Evolutionary conservation across 1,140 invertebrate species (phyloP).

Genomic region (Cyphomyrmex costatus): DNA sequence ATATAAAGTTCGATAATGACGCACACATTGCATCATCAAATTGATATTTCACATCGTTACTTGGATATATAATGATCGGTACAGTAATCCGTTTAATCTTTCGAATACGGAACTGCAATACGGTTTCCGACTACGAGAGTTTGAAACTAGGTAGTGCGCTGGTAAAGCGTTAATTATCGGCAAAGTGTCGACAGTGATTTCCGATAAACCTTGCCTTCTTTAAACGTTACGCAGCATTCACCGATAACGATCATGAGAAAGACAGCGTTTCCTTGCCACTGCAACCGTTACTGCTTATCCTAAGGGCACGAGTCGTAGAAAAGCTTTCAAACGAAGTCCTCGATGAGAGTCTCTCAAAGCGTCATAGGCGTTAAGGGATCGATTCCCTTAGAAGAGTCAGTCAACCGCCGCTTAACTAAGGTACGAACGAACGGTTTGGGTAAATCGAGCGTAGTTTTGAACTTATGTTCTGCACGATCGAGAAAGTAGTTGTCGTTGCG

Average conservation of each 20-base stretch:
- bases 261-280: slow-evolving; percentile 46
- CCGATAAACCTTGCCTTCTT: slow-evolving; percentile 25
- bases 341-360: background rate
- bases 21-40: slow-evolving; percentile 15
- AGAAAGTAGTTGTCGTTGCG: slow-evolving; percentile 67
- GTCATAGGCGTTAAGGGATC: slow-evolving; percentile 40
- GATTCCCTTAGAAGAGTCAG: slow-evolving; percentile 61
- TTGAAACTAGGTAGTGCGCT: slow-evolving; percentile 35
- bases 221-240: slow-evolving; percentile 1
- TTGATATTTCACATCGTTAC: slow-evolving; percentile 31
- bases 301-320: slow-evolving; percentile 57
- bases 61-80: slow-evolving; percentile 38
- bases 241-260: slow-evolving; percentile 46
- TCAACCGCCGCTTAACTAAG: slow-evolving; percentile 69
- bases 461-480: slow-evolving; percentile 73
- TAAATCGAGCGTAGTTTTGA: slow-evolving; percentile 74
- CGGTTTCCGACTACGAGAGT: slow-evolving; percentile 16
- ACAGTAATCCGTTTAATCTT: slow-evolving; percentile 38
- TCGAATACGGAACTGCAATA: slow-evolving; percentile 41
- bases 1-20: slow-evolving; percentile 11
- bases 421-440: slow-evolving; percentile 66
- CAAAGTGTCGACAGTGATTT: slow-evolving; percentile 26
- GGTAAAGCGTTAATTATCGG: slow-evolving; percentile 52
- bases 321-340: slow-evolving; percentile 65
- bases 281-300: slow-evolving; percentile 55